A percentile compares a stretch with the other conserved stretches of the same genome.
These are phyloP conservation scores for Notoglanidium macrostoma DNA, from an alignment of 2,797 vertebrate species.

Conservation along the genomic window DNA sequence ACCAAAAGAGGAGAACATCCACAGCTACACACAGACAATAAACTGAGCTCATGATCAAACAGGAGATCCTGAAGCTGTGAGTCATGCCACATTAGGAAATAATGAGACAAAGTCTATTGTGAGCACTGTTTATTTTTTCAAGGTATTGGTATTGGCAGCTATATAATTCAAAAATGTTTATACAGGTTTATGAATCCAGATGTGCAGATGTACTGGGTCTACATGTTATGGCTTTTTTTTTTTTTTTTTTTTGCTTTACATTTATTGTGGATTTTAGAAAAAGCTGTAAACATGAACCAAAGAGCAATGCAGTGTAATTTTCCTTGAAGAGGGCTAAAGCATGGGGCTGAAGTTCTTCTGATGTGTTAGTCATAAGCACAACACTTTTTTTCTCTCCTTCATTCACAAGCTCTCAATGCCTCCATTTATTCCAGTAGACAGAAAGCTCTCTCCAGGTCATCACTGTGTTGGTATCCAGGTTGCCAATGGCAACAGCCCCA, in stretches of 20 bases:
- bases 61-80: neutral
- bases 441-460: conserved; percentile 65
- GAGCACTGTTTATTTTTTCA: neutral
- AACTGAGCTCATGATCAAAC: neutral
- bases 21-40: neutral
- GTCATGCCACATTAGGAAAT: neutral
- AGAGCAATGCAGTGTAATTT: neutral
- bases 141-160: neutral
- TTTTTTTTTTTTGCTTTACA: conserved; percentile 1
- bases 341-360: conserved; percentile 44
- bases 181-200: neutral
- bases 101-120: neutral
- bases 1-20: neutral
- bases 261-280: neutral
- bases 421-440: conserved; percentile 68
- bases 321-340: neutral
- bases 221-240: neutral
- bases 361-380: conserved; percentile 56
- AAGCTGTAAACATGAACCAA: neutral
- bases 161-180: neutral
- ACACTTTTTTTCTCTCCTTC: conserved; percentile 42
- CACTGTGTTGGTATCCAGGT: conserved; percentile 71
- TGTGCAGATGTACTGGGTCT: neutral
- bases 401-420: conserved; percentile 69
- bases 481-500: conserved; percentile 67